Evolutionary conservation across 2,888 invertebrate genomes (phyloP).

Genomic region (Chirona hameri): DNA sequence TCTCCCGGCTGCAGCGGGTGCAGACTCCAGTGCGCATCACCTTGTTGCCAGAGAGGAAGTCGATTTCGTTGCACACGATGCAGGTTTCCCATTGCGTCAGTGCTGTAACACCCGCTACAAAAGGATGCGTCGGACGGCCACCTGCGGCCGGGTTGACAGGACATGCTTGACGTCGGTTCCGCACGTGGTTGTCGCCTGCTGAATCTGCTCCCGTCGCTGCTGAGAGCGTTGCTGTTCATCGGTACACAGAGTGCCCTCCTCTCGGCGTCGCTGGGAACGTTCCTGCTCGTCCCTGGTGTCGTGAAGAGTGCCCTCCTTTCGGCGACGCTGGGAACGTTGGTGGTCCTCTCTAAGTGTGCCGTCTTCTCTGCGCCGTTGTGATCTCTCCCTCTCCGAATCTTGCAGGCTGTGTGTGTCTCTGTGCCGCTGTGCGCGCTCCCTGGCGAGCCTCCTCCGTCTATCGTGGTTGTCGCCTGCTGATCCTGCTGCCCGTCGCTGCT

Average conservation of each 20-base stretch:
- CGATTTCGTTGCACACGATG: not conserved
- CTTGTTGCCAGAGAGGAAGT: not conserved
- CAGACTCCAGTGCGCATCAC: not conserved
- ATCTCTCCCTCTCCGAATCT: too few species aligned
- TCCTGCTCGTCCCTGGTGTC: not conserved
- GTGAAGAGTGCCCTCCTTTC: too few species aligned
- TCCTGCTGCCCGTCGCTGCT: not conserved
- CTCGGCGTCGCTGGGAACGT: not conserved
- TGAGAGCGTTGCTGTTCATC: not conserved
- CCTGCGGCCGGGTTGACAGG: not conserved
- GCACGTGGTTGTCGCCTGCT: not conserved
- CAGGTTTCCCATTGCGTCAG: not conserved
- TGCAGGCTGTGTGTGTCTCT: too few species aligned
- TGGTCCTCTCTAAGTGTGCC: too few species aligned
- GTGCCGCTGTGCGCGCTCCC: too few species aligned
- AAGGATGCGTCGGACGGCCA: not conserved
- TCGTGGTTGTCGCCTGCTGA: not conserved
- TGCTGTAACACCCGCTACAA: not conserved
- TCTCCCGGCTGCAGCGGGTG: conserved; percentile 1
- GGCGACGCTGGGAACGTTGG: not conserved
- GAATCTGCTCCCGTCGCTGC: not conserved
- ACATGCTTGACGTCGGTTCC: not conserved
- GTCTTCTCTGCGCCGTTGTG: too few species aligned
- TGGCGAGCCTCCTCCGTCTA: too few species aligned
- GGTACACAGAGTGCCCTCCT: not conserved